A percentile compares a stretch with the other conserved stretches of the same genome.
phyloP scores from a whole-genome alignment of 2,888 invertebrate species.

The Metacarcinus magister region DNA sequence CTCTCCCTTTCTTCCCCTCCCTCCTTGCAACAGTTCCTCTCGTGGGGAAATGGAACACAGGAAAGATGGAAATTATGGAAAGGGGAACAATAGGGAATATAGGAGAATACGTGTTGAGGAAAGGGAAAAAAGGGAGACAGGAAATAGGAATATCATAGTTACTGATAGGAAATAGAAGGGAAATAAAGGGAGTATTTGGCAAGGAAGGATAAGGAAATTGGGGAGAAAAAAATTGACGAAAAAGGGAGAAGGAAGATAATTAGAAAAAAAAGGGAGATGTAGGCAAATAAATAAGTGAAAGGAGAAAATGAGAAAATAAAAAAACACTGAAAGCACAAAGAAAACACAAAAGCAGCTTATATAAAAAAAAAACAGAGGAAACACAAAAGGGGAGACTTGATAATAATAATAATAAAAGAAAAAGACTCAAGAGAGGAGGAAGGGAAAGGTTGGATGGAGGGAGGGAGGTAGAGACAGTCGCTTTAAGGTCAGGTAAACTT shows the following conservation, averaged over 20 bases:
- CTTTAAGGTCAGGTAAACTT: constrained; percentile 4
- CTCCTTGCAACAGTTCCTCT: too few relatives aligned
- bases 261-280: background rate
- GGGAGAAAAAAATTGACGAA: background rate
- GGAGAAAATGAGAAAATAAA: too few relatives aligned
- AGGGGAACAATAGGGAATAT: background rate
- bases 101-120: background rate
- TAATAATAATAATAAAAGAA: background rate
- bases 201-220: background rate
- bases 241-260: background rate
- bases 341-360: too few relatives aligned
- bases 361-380: too few relatives aligned
- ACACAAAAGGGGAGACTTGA: too few relatives aligned
- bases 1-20: too few relatives aligned
- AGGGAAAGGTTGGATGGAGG: too few relatives aligned
- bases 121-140: background rate
- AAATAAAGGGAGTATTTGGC: background rate
- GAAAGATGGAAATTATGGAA: background rate
- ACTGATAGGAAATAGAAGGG: background rate
- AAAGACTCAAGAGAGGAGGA: too few relatives aligned
- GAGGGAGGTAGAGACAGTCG: background rate
- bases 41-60: background rate
- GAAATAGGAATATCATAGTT: too few relatives aligned
- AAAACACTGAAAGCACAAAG: too few relatives aligned
- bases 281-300: background rate